A percentile compares a stretch with the other conserved stretches of the same genome.
Conservation (phyloP, 64 coral and sea anemone genomes). For the Porites australiensis region DNA sequence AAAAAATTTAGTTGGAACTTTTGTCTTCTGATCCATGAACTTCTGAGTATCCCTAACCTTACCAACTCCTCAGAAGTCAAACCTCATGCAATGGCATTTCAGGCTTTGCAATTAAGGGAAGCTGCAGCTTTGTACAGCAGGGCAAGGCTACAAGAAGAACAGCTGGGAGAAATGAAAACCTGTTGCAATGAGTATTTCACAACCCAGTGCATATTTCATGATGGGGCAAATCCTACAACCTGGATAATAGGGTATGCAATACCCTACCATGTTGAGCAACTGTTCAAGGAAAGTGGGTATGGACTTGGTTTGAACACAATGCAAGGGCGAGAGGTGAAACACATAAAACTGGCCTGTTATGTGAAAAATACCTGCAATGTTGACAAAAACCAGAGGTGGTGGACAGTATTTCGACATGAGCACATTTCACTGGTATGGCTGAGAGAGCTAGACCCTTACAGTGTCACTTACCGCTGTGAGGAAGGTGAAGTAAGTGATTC, state of each 20-base stretch:
- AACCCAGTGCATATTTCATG: background rate
- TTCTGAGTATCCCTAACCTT: too few relatives aligned
- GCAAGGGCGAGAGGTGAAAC: too few relatives aligned
- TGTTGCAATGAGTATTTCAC: conserved; percentile 2
- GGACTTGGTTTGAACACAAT: background rate
- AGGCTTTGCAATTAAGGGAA: too few relatives aligned
- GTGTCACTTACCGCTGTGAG: background rate
- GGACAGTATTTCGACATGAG: conserved; percentile 48
- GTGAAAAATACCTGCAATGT: conserved; percentile 26
- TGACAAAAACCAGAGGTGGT: conserved; percentile 47
- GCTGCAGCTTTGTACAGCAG: too few relatives aligned
- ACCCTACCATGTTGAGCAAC: too few relatives aligned
- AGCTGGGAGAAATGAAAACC: background rate
- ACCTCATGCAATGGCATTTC: too few relatives aligned
- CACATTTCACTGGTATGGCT: background rate
- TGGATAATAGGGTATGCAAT: too few relatives aligned
- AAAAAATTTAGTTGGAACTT: conserved; percentile 21
- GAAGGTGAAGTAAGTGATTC: conserved; percentile 13
- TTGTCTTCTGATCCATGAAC: background rate
- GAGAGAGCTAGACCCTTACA: conserved; percentile 14
- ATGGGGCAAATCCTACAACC: conserved; percentile 17
- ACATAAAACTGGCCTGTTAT: too few relatives aligned
- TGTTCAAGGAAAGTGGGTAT: background rate
- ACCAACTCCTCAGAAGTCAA: too few relatives aligned
- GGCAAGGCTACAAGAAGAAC: background rate